These are phyloP conservation scores for Drosophila bocqueti DNA, from an alignment of 1,140 invertebrate species.

Conservation along the genomic window DNA sequence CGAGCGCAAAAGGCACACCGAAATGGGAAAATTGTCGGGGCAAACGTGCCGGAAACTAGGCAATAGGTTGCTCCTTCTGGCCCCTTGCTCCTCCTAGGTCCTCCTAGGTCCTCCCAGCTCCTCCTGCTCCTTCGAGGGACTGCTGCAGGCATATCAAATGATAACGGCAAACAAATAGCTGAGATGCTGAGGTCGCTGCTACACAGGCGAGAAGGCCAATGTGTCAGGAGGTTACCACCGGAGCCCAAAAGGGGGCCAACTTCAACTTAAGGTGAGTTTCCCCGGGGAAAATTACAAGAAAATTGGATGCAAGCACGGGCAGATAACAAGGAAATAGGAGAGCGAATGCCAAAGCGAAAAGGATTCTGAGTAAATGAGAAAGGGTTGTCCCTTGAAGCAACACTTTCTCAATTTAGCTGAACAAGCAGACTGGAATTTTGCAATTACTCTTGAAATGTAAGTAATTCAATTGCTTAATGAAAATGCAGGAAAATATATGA, in stretches of 20 bases:
- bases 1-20: constrained; percentile 53
- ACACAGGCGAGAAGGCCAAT: constrained; percentile 43
- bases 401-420: constrained; percentile 24
- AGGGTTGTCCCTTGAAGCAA: constrained; percentile 6
- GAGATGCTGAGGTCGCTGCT: constrained; percentile 3
- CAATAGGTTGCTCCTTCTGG: constrained; percentile 28
- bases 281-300: constrained; percentile 23
- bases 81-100: background rate
- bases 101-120: background rate
- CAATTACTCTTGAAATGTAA: constrained; percentile 13
- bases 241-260: constrained; percentile 9
- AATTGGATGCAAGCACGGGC: background rate
- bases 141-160: constrained; percentile 28
- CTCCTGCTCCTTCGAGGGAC: background rate
- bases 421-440: constrained; percentile 4
- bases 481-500: background rate
- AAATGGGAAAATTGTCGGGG: constrained; percentile 67
- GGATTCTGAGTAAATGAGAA: constrained; percentile 10
- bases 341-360: constrained; percentile 1
- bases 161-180: constrained; percentile 52
- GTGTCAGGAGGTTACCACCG: constrained; percentile 51
- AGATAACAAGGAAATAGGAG: constrained; percentile 13
- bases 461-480: constrained; percentile 9
- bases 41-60: constrained; percentile 75
- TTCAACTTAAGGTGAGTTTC: constrained; percentile 13